Conservation (phyloP, 1,140 invertebrate genomes). For the Polyergus mexicanus region DNA sequence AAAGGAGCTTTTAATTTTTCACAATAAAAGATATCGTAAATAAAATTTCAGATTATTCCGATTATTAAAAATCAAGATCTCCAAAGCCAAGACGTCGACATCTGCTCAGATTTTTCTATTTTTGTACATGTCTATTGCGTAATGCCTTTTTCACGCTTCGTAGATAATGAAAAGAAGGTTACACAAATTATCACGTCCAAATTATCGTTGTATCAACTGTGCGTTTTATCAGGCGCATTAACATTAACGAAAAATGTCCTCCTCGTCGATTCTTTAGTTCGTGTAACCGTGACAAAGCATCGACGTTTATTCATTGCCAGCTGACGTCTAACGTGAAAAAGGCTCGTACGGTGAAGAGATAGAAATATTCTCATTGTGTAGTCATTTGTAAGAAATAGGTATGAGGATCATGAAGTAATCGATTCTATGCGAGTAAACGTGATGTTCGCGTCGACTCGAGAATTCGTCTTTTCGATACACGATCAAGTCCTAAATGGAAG, state of each 20-base stretch:
- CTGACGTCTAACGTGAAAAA: slow-evolving; percentile 21
- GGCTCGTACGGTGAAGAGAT: background rate
- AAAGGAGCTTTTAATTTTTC: background rate
- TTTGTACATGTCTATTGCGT: slow-evolving; percentile 18
- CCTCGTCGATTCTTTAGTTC: slow-evolving; percentile 5
- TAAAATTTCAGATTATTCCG: background rate
- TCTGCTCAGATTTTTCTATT: slow-evolving; percentile 7
- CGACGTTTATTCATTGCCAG: slow-evolving; percentile 35
- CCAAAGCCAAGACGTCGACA: slow-evolving; percentile 5
- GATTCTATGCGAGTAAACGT: slow-evolving; percentile 8
- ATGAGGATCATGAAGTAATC: slow-evolving; percentile 20
- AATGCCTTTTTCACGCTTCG: background rate
- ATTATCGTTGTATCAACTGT: slow-evolving; percentile 30
- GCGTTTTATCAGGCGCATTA: slow-evolving; percentile 7
- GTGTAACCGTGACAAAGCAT: slow-evolving; percentile 32
- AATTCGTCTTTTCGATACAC: slow-evolving; percentile 42
- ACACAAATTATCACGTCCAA: slow-evolving; percentile 47
- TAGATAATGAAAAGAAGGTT: slow-evolving; percentile 17
- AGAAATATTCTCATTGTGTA: slow-evolving; percentile 26
- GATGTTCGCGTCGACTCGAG: background rate
- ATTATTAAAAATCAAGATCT: slow-evolving; percentile 24
- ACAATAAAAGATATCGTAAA: background rate
- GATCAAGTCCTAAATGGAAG: slow-evolving; percentile 40
- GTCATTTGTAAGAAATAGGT: slow-evolving; percentile 45
- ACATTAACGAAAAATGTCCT: slow-evolving; percentile 9